Evolutionary conservation across 2,888 invertebrate genomes (phyloP).

Genomic region (Osedax fenrisi): DNA sequence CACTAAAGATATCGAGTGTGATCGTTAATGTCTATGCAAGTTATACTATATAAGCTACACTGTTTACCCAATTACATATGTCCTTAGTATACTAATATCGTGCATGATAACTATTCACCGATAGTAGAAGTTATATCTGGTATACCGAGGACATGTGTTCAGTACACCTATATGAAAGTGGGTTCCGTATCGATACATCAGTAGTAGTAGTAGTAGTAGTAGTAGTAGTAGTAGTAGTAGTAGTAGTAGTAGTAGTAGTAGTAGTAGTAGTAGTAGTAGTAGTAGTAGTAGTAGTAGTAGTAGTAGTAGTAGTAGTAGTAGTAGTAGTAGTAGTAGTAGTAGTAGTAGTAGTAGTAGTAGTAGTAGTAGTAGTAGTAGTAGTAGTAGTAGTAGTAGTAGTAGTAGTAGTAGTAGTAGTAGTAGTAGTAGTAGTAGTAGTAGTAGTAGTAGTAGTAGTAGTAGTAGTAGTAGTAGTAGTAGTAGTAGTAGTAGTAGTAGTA

Average conservation of each 20-base stretch:
- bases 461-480: background rate
- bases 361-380: background rate
- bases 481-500: background rate
- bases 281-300: background rate
- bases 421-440: background rate
- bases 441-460: background rate
- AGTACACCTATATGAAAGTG: too few relatives aligned
- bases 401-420: background rate
- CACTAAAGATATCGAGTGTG: too few relatives aligned
- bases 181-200: too few relatives aligned
- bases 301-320: background rate
- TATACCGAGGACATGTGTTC: too few relatives aligned
- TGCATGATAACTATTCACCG: too few relatives aligned
- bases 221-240: background rate
- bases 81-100: too few relatives aligned
- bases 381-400: background rate
- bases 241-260: background rate
- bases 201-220: background rate
- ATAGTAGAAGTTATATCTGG: too few relatives aligned
- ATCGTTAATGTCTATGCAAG: too few relatives aligned
- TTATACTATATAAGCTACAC: too few relatives aligned
- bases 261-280: background rate
- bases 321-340: background rate
- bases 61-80: too few relatives aligned
- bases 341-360: background rate